Base-by-base conservation (phyloP, 2,888 invertebrate species). In the Scotopteryx bipunctaria region DNA sequence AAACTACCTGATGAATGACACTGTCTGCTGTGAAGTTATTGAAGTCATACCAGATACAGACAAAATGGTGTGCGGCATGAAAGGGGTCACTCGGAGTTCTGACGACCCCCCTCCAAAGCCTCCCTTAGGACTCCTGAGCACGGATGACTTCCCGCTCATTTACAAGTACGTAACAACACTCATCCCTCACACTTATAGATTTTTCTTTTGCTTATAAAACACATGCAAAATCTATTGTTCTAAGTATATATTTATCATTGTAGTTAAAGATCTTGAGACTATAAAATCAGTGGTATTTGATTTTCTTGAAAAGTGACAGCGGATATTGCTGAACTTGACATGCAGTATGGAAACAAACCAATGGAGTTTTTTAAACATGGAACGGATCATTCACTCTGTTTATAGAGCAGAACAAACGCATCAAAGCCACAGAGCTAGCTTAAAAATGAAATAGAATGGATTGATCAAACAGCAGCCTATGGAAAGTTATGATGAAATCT, bases 81-180 rank as follows among this genome's bases (percentile, higher is more conserved):
- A 96, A 86, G 95, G 95, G 58, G 91, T 93, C 64, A 92, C 94
- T 66, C 91, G 94, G 71, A 91, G 92, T 57, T 91, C 94, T 15
- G 93, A 94, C 70, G 93, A 94, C 73, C 94, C 95, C 51, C 92
- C 93, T 63, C 93, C 93, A 67, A 93, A 93, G 81, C 93, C 94
- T 57, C 93, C 95, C 57, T 92, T 97, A 61, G 98, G 98, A 63
- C 93, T 97, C 53, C 95, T 97, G 78, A 94, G 94, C 90, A 92
- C 93, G 14, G 95, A 95, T 61, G 95, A 96, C 88, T 94, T 96
- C 76, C 96, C 96, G 8, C 92, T 94, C 41, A 92, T 94, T 64
- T 96, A 96, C 92, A 95, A 95, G 96, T 96, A 93, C 93, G 94
- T 92, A 79, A n/a, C n/a, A n/a, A n/a, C n/a, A n/a, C n/a, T n/a